A percentile compares a stretch with the other conserved stretches of the same genome.
phyloP scores from a whole-genome alignment of 2,888 invertebrate species.

The Drosophila kuntzei region DNA sequence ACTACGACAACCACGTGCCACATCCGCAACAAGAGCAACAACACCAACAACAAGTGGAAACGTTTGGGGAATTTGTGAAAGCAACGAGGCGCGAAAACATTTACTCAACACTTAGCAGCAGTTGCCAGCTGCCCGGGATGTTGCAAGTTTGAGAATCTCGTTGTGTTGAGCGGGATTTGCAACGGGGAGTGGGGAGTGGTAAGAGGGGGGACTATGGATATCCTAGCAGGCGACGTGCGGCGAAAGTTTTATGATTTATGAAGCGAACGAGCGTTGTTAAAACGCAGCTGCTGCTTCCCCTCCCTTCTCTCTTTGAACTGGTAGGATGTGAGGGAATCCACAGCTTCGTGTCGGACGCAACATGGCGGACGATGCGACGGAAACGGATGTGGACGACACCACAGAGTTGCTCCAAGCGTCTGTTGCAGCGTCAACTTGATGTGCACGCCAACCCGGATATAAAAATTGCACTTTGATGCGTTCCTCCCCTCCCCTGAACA shows the following conservation, averaged over 20 bases:
- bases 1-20: conserved; percentile 60
- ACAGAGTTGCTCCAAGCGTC: conserved; percentile 28
- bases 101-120: conserved; percentile 80
- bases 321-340: background rate
- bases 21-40: conserved; percentile 47
- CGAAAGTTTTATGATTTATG: conserved; percentile 81
- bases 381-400: conserved; percentile 64
- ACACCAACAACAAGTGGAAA: conserved; percentile 35
- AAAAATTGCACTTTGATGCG: conserved; percentile 80
- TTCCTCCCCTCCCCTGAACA: conserved; percentile 23
- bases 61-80: conserved; percentile 72
- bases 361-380: conserved; percentile 44
- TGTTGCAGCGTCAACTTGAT: conserved; percentile 40
- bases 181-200: background rate
- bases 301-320: background rate
- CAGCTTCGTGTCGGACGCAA: conserved; percentile 37
- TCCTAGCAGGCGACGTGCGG: conserved; percentile 63
- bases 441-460: conserved; percentile 65
- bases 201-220: background rate
- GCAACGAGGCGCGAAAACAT: conserved; percentile 81
- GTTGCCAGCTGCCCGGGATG: conserved; percentile 56
- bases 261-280: conserved; percentile 61
- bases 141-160: conserved; percentile 55
- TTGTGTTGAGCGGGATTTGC: conserved; percentile 1
- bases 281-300: conserved; percentile 50